These are phyloP conservation scores for Hylaeus volcanicus DNA, from an alignment of 1,140 invertebrate species.

Conservation along the genomic window DNA sequence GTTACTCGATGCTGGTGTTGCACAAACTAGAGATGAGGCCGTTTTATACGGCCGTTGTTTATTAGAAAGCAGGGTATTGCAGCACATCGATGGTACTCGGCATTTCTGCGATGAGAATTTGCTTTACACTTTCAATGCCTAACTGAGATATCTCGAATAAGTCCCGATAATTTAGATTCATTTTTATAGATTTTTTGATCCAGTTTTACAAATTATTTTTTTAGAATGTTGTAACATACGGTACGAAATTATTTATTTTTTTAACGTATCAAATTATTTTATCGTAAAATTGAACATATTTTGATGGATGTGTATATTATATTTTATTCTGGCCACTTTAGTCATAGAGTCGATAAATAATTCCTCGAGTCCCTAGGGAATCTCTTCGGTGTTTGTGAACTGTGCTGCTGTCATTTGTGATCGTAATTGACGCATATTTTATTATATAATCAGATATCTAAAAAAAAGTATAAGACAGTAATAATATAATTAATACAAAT, in stretches of 20 bases:
- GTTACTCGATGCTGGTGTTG: conserved; percentile 90
- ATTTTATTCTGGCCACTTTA: not conserved
- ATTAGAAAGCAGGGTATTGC: conserved; percentile 90
- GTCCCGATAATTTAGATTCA: not conserved
- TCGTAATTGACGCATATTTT: not conserved
- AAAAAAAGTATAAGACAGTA: conserved; percentile 14
- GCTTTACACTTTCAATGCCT: conserved; percentile 84
- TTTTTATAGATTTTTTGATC: conserved; percentile 21
- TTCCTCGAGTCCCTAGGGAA: not conserved
- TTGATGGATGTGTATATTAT: not conserved
- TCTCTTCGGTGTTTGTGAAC: not conserved
- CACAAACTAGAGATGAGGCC: conserved; percentile 87
- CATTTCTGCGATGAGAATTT: conserved; percentile 89
- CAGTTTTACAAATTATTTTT: not conserved
- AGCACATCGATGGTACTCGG: conserved; percentile 90
- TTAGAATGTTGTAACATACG: not conserved
- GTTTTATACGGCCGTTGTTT: conserved; percentile 91
- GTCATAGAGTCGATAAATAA: conserved; percentile 6
- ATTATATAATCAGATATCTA: not conserved
- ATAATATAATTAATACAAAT: not conserved
- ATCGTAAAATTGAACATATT: conserved; percentile 1
- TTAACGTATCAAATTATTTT: not conserved
- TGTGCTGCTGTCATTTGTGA: not conserved
- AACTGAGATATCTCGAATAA: conserved; percentile 8
- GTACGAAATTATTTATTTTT: not conserved